Conservation (phyloP, 2,888 invertebrate genomes). For the Philonicus albiceps region DNA sequence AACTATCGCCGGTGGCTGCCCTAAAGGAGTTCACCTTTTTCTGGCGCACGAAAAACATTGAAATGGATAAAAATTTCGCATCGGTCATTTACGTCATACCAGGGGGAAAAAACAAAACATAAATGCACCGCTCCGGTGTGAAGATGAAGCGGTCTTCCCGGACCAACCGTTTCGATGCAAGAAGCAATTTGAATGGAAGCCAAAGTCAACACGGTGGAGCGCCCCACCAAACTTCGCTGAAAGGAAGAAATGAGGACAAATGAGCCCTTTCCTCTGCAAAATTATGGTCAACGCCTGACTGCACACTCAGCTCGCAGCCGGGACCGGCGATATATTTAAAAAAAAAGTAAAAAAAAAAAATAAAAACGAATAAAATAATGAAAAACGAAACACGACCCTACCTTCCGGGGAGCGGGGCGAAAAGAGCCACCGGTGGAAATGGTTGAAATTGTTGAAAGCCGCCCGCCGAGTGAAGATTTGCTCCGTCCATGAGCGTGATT, state of each 20-base stretch:
- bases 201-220: constrained; percentile 11
- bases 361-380: background rate
- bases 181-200: constrained; percentile 16
- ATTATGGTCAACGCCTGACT: constrained; percentile 34
- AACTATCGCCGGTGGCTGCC: background rate
- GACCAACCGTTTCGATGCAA: background rate
- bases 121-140: background rate
- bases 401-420: background rate
- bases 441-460: background rate
- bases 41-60: background rate
- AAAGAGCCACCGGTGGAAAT: background rate
- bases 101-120: too few relatives aligned
- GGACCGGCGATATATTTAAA: background rate
- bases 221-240: background rate
- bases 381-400: background rate
- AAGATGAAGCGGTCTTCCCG: too few relatives aligned
- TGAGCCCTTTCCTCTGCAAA: background rate
- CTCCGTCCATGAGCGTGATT: background rate
- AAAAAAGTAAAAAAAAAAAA: background rate
- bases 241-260: constrained; percentile 29
- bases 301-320: background rate
- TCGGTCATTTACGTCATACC: background rate
- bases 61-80: background rate
- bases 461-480: background rate
- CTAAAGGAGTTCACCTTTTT: background rate